phyloP scores from a whole-genome alignment of 2,888 invertebrate genomes.

The Hyposoter didymator region DNA sequence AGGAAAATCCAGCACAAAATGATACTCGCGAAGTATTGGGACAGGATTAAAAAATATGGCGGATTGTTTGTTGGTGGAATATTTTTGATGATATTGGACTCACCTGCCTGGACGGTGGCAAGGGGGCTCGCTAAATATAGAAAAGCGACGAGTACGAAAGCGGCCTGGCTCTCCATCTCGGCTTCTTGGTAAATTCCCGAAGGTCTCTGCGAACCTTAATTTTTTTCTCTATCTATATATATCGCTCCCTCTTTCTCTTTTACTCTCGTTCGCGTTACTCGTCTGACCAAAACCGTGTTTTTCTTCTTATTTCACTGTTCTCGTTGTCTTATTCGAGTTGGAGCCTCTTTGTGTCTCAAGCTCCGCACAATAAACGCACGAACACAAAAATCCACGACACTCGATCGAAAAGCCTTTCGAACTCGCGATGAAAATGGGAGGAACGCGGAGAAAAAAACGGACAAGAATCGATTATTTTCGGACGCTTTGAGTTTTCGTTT shows the following conservation, averaged over 20 bases:
- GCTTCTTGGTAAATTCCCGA: conserved; percentile 58
- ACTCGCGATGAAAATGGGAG: conserved; percentile 15
- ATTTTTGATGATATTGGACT: conserved; percentile 71
- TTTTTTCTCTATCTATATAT: conserved; percentile 20
- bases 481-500: background rate
- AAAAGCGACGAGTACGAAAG: conserved; percentile 80
- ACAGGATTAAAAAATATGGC: conserved; percentile 4
- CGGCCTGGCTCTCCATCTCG: conserved; percentile 80
- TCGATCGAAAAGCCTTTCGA: conserved; percentile 11
- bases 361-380: conserved; percentile 3
- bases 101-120: conserved; percentile 81
- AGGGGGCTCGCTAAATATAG: conserved; percentile 83
- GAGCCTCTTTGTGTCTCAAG: conserved; percentile 8
- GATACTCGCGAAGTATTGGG: conserved; percentile 1
- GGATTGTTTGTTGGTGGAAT: conserved; percentile 26
- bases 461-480: conserved; percentile 17
- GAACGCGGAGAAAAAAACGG: background rate
- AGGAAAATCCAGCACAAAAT: background rate
- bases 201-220: conserved; percentile 55
- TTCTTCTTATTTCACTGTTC: conserved; percentile 28
- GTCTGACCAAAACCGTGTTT: conserved; percentile 42
- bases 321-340: background rate
- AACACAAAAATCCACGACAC: conserved; percentile 22
- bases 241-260: conserved; percentile 26
- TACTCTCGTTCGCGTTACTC: conserved; percentile 9